Base-by-base conservation (phyloP, 2,888 invertebrate genomes). In the Stomorhina lunata region DNA sequence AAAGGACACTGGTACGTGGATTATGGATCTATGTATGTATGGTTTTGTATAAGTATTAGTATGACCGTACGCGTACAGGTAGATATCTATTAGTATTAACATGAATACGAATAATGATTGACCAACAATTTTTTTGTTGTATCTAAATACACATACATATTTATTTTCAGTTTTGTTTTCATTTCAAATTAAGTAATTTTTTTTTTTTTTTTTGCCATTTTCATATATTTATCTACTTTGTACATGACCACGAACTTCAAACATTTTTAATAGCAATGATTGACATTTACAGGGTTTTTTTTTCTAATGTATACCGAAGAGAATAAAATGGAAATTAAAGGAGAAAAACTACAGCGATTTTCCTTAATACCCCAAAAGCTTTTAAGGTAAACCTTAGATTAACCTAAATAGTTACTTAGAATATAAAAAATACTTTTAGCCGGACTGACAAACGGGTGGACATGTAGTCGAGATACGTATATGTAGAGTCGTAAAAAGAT, bases 221-320 rank as follows among this genome's bases (percentile, higher is more conserved):
- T n/a, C n/a, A n/a, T n/a, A n/a, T n/a, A n/a, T n/a, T n/a, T n/a
- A n/a, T 34, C 20, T 43, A 2, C 12, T 45, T 20, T 40, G 17
- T 5, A 65, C 59, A 65, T 76, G 84, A 83, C 85, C 84, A 73
- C 83, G 81, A 84, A 85, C 83, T 85, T 85, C 77, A 83, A 71
- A 63, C 68, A 53, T 75, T 43, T 66, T 34, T 1, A 7, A 63
- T 77, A 63, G 55, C 55, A 71, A 72, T 75, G 84, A 68, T 73
- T 69, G 73, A 75, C 79, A 75, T 66, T 75, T 37, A 45, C 65
- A 32, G 50, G 50, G 72, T 55, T 55, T 25, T 50, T n/a, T 25
- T 65, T 10, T 7, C 12, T 15, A 57, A 22, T 17, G 37, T 12
- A 72, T 61, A 10, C 15, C 25, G 29, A 65, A 63, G 3, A n/a